phyloP scores from a whole-genome alignment of 2,888 invertebrate genomes.

The Amphipyra berbera region DNA sequence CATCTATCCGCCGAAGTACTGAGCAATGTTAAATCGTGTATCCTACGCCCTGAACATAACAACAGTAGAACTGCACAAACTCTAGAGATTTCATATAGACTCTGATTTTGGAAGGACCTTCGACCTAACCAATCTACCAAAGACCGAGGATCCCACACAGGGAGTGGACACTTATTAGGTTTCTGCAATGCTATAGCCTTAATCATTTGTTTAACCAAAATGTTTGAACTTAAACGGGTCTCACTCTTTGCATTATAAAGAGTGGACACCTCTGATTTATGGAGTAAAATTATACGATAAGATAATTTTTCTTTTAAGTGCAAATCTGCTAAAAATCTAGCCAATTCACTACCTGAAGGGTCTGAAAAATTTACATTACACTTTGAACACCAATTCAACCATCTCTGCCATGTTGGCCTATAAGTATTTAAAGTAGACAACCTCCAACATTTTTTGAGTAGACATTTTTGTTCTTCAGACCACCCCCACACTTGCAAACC shows the following conservation, averaged over 20 bases:
- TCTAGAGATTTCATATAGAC: too few species aligned
- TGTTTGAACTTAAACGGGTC: constrained; percentile 38
- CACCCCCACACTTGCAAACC: constrained; percentile 6
- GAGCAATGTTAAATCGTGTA: constrained; percentile 43
- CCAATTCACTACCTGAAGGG: too few species aligned
- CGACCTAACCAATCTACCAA: too few species aligned
- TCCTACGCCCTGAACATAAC: too few species aligned
- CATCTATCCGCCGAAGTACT: constrained; percentile 3
- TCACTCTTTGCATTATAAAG: not conserved
- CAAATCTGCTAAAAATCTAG: too few species aligned
- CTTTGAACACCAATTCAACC: too few species aligned
- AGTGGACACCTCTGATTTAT: too few species aligned
- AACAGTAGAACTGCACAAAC: too few species aligned
- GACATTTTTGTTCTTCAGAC: not conserved
- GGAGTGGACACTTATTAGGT: not conserved
- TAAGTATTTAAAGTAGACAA: constrained; percentile 7
- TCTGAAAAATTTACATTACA: too few species aligned
- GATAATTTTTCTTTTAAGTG: too few species aligned
- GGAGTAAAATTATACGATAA: too few species aligned
- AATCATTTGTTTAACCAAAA: constrained; percentile 46
- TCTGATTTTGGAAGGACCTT: too few species aligned
- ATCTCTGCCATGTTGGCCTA: constrained; percentile 15
- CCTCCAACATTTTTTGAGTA: not conserved
- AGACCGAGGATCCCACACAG: constrained; percentile 34
- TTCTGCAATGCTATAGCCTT: constrained; percentile 32